Evolutionary conservation across 2,797 vertebrate genomes (phyloP), one percentile per base, ranked within the genome.

Genomic region (Coreius guichenoti): DNA sequence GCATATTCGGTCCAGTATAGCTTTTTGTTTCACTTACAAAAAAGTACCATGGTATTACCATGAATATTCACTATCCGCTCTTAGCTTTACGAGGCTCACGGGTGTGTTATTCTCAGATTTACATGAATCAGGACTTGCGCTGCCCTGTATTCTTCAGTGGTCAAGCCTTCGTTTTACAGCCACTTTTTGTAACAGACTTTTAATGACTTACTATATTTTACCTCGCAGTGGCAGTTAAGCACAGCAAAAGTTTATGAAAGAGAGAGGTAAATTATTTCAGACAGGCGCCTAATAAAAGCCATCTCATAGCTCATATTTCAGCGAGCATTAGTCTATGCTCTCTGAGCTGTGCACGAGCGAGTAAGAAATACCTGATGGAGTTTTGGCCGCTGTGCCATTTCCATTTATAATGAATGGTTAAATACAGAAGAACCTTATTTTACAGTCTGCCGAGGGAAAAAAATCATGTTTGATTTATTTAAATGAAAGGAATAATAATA

Each of bases 221-320:
- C 89, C 81, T 69, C 63, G 88, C 70, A n/a, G 61, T 17, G 31
- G 56, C 31, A 54, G 86, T 90, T 83, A 73, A 82, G 91, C 88
- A 89, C 90, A 80, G 86, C 76, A 76, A 89, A 91, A 90, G 88
- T 87, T 89, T 86, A 85, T 81, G 74, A 83, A 88, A 91, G 88
- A 21, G 72, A 74, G 49, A 77, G 67, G 49, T 78, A 67, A 85
- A 87, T 85, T 85, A 89, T 80, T 82, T 72, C 31, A 29, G 51
- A 65, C 61, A 76, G 88, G 70, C 23, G 14, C 65, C 63, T 85
- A 82, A 82, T 89, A 88, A 89, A 87, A 76, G 73, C 5, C 4
- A 81, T 33, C 77, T 77, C 65, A 14, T 65, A 54, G 43, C 82
- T 80, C 68, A 63, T 85, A 79, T 81, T 85, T 73, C 69, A 69